A percentile compares a stretch with the other conserved stretches of the same genome.
Evolutionary conservation across 2,888 invertebrate genomes (phyloP).

Genomic region (Theodoxus fluviatilis): DNA sequence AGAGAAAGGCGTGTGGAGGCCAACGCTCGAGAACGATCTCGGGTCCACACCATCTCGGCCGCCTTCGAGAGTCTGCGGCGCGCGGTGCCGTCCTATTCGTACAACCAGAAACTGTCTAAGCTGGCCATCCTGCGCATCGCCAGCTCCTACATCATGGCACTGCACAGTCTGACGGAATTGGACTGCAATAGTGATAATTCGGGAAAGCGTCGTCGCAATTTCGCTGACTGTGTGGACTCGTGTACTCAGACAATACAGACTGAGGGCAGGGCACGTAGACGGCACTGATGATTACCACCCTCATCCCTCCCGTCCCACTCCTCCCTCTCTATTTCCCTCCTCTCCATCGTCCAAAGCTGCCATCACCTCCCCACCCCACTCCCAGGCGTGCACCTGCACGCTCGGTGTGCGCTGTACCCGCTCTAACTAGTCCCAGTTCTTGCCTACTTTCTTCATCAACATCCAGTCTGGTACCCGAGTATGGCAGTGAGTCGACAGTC

Average conservation of each 20-base stretch:
- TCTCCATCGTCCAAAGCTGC: no score
- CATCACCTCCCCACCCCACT: no score
- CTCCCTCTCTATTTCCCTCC: no score
- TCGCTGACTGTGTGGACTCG: conserved; percentile 81
- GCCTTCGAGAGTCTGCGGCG: conserved; percentile 88
- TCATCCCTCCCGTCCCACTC: no score
- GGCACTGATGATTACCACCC: conserved; percentile 46
- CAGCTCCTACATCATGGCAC: conserved; percentile 88
- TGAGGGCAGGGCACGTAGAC: conserved; percentile 84
- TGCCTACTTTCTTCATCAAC: no score
- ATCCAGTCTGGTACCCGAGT: no score
- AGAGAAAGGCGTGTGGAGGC: conserved; percentile 91
- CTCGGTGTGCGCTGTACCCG: no score
- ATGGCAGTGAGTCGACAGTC: no score
- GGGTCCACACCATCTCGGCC: conserved; percentile 94
- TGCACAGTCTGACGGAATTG: conserved; percentile 79
- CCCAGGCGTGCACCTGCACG: no score
- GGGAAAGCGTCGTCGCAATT: conserved; percentile 71
- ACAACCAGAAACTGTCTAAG: conserved; percentile 92
- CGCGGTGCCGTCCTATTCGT: conserved; percentile 88
- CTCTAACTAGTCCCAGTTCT: no score
- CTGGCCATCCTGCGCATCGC: conserved; percentile 90
- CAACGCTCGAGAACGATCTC: conserved; percentile 88
- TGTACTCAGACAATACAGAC: conserved; percentile 93
- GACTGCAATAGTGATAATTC: conserved; percentile 72